Evolutionary conservation across 1,140 invertebrate species (phyloP), one percentile per base, ranked within the genome.

Genomic region (Drusus annulatus): DNA sequence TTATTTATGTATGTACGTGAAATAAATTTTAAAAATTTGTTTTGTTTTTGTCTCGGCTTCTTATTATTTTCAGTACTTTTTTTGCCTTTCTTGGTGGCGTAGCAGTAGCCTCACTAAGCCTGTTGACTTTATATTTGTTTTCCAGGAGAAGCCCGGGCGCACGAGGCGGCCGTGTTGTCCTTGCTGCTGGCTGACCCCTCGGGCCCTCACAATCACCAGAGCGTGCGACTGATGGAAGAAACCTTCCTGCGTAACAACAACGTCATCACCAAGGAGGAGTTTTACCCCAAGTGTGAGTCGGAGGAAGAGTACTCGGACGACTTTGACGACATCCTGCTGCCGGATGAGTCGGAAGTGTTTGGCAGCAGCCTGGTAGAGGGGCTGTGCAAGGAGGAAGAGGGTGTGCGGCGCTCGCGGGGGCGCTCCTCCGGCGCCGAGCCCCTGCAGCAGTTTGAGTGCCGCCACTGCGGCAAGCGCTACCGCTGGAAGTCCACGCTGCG

Each of bases 401-500:
- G 52, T 8, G 54, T 45, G 3, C 10, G 15, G n/a, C 75, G 62
- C 7, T 65, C 63, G 2, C 19, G 50, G 10, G 52, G 75, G 8
- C 36, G 83, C 84, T 68, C 52, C 19, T 76, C 71, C 79, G 81
- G 60, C 68, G 78, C 52, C 63, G 82, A 76, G 85, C 85, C 82
- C 63, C 89, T 89, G 80, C 89, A 92, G 1, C 93, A 93, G 86
- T 95, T 94, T 86, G 91, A 94, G 25, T 96, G 95, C 85, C 89
- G 93, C 60, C 94, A 95, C 84, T 96, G 95, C 87, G 94, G 94
- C 56, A 95, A 95, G 85, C 91, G 93, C 25, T 96, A 96, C 85
- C 90, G 94, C 83, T 95, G 94, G 94, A 95, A 95, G 86, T 95
- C 94, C 16, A 95, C 94, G 74, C 91, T 95, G 90, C 91, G 94